A percentile compares a stretch with the other conserved stretches of the same genome.
Conservation (phyloP, 2,888 invertebrate genomes). For the Xanthorhoe spadicearia region DNA sequence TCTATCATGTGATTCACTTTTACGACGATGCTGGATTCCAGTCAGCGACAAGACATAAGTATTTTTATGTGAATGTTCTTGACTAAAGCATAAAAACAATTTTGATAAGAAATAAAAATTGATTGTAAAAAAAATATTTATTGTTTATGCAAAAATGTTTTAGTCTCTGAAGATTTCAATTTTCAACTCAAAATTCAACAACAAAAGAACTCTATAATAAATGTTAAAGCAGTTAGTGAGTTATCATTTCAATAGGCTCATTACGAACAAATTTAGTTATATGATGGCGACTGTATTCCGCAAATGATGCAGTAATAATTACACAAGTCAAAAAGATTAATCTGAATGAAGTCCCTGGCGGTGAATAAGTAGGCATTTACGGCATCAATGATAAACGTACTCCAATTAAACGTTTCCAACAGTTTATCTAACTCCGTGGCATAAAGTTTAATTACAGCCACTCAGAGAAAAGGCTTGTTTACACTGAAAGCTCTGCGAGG, state of each 20-base stretch:
- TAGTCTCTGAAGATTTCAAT: too few relatives aligned
- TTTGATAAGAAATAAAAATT: background rate
- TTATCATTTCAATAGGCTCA: too few relatives aligned
- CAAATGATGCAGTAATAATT: too few relatives aligned
- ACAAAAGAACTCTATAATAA: too few relatives aligned
- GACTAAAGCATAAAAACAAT: background rate
- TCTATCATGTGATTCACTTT: conserved; percentile 4
- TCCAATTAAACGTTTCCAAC: conserved; percentile 15
- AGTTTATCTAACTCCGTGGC: conserved; percentile 25
- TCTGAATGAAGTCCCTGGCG: background rate
- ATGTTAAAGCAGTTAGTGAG: too few relatives aligned
- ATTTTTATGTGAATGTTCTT: background rate
- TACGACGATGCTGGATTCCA: background rate
- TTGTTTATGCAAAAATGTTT: too few relatives aligned
- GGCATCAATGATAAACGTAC: conserved; percentile 13
- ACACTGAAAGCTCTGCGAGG: background rate
- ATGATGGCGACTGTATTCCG: too few relatives aligned
- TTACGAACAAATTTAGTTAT: too few relatives aligned
- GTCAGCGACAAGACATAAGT: background rate
- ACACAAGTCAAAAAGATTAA: background rate
- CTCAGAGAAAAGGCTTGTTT: conserved; percentile 7
- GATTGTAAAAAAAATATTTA: too few relatives aligned
- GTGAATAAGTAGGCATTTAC: background rate
- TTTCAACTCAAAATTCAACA: too few relatives aligned
- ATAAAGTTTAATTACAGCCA: conserved; percentile 32